phyloP scores from a whole-genome alignment of 2,888 invertebrate genomes.

The Catocala fraxini region DNA sequence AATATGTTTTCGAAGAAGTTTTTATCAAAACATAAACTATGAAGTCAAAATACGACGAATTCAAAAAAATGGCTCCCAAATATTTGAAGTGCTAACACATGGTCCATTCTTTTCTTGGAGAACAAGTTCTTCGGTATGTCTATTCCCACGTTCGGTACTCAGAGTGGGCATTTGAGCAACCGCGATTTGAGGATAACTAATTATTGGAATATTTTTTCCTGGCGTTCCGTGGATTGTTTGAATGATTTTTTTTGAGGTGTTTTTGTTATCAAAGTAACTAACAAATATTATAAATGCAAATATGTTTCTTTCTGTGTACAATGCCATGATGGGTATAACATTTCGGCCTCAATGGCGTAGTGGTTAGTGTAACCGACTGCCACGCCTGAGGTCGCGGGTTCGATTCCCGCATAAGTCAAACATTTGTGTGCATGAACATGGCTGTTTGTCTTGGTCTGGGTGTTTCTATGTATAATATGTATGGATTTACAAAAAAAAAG shows the following conservation, averaged over 20 bases:
- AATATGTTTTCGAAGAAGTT: neutral
- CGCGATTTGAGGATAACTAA: conserved; percentile 66
- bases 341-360: no score
- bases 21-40: conserved; percentile 11
- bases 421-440: no score
- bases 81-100: conserved; percentile 32
- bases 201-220: conserved; percentile 53
- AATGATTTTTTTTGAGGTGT: conserved; percentile 10
- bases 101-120: conserved; percentile 39
- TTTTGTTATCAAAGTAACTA: no score
- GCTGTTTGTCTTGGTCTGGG: no score
- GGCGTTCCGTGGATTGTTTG: conserved; percentile 22
- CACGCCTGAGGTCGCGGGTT: no score
- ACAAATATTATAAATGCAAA: no score
- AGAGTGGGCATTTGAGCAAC: conserved; percentile 47
- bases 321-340: no score
- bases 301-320: no score
- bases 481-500: no score
- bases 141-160: conserved; percentile 72
- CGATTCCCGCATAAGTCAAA: no score
- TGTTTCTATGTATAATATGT: no score
- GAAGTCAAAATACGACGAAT: neutral
- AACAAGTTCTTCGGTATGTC: conserved; percentile 56
- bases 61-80: conserved; percentile 1
- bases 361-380: no score